Evolutionary conservation across 2,113 vertebrate species (phyloP).

Genomic region (Tachysurus fulvidraco): DNA sequence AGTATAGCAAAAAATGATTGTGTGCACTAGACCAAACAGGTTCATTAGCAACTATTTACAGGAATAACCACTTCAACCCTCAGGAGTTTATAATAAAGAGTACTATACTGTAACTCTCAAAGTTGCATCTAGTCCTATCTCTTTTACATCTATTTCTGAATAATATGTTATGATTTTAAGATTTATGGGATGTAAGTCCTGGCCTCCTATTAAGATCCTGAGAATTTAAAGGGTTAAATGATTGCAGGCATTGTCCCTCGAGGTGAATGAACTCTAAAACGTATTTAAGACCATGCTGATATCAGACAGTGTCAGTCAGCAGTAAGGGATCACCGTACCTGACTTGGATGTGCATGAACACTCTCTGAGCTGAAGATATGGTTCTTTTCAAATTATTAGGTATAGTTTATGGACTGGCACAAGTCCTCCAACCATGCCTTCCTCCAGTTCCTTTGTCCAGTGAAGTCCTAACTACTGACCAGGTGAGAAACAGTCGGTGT

Average conservation of each 20-base stretch:
- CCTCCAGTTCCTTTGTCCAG: slow-evolving; percentile 45
- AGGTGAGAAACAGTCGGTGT: slow-evolving; percentile 27
- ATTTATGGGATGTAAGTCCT: too few relatives aligned
- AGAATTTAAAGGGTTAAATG: slow-evolving; percentile 7
- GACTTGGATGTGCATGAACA: not conserved
- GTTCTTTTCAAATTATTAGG: not conserved
- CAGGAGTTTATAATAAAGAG: not conserved
- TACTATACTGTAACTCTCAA: too few relatives aligned
- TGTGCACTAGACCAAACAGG: not conserved
- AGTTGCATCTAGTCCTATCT: not conserved
- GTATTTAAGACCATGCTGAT: slow-evolving; percentile 28
- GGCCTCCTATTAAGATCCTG: not conserved
- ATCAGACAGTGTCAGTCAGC: not conserved
- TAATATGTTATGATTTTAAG: not conserved
- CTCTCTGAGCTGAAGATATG: slow-evolving; percentile 26
- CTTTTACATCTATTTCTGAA: not conserved
- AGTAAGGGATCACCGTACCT: not conserved
- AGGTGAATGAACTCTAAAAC: slow-evolving; percentile 27
- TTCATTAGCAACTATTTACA: not conserved
- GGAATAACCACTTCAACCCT: not conserved
- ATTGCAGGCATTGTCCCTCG: not conserved
- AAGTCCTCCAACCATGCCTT: slow-evolving; percentile 40
- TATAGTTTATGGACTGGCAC: slow-evolving; percentile 13
- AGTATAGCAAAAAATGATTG: not conserved
- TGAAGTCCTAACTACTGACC: slow-evolving; percentile 6